Percentiles rank a stretch among this genome's conserved stretches.
phyloP scores from a whole-genome alignment of 2,113 vertebrate genomes.

The Trachemys scripta region DNA sequence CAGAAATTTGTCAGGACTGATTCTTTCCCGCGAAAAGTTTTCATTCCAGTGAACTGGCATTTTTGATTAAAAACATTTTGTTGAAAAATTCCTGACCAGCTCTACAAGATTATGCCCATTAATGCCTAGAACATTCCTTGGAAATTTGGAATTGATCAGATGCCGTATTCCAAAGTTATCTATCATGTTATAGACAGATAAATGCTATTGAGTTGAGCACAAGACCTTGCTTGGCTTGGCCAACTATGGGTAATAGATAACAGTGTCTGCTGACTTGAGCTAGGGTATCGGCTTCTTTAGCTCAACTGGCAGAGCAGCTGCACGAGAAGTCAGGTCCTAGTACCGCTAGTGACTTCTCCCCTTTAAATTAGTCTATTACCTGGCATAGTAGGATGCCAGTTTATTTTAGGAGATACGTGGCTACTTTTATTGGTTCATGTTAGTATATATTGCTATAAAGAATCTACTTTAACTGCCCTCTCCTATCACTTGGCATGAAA shows the following conservation, averaged over 20 bases:
- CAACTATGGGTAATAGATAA: background rate
- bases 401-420: background rate
- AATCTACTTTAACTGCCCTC: background rate
- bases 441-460: background rate
- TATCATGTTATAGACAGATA: background rate
- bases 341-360: background rate
- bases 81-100: background rate
- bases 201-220: rapidly evolving
- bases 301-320: background rate
- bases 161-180: background rate
- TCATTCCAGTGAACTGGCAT: background rate
- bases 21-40: background rate
- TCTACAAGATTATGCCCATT: rapidly evolving
- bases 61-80: background rate
- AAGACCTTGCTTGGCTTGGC: background rate
- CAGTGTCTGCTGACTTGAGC: background rate
- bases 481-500: background rate
- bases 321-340: background rate
- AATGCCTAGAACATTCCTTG: background rate
- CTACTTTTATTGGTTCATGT: background rate
- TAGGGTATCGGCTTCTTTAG: background rate
- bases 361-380: background rate
- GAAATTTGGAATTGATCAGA: background rate
- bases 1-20: background rate
- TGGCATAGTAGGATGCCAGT: background rate